Evolutionary conservation across 2,113 vertebrate genomes (phyloP).

Genomic region (Ammodytes marinus): DNA sequence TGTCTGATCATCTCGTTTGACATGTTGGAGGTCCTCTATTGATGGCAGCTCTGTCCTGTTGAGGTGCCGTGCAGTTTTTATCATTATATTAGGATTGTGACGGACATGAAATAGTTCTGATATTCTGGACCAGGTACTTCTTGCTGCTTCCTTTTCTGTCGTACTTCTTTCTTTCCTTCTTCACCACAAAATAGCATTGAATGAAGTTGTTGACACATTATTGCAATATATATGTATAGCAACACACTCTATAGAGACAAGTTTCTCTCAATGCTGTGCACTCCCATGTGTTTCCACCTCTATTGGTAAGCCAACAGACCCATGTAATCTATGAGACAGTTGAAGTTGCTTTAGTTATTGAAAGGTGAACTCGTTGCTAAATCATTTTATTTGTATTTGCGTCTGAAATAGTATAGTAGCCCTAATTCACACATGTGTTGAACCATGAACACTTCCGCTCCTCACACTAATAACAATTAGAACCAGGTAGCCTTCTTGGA

Average conservation of each 20-base stretch:
- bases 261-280: not conserved
- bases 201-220: no score
- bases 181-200: constrained; percentile 1
- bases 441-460: no score
- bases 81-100: constrained; percentile 5
- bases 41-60: no score
- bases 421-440: not conserved
- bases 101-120: constrained; percentile 30
- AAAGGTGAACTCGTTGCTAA: not conserved
- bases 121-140: not conserved
- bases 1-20: no score
- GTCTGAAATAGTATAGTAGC: not conserved
- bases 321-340: not conserved
- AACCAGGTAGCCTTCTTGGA: not conserved
- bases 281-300: not conserved
- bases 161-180: not conserved
- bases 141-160: not conserved
- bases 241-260: not conserved
- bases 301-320: not conserved
- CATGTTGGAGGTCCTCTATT: no score
- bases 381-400: not conserved
- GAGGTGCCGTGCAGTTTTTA: not conserved
- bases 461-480: no score
- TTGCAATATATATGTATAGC: no score
- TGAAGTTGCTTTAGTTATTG: not conserved